Percentiles rank a stretch among this genome's conserved stretches.
Evolutionary conservation across 2,888 invertebrate species (phyloP).

Genomic region (Scaptomyza tumidula): DNA sequence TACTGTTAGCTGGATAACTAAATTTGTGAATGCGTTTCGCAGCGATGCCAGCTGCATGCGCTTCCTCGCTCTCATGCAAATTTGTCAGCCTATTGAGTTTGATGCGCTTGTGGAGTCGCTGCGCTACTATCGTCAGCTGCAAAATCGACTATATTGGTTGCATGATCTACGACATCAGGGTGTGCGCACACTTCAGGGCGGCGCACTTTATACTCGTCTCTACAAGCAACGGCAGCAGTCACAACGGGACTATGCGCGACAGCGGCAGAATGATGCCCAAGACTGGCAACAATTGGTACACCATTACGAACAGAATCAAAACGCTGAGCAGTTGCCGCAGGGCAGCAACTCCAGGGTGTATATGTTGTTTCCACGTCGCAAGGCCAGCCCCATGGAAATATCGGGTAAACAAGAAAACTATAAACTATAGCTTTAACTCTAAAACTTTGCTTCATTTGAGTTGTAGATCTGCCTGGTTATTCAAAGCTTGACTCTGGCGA

Average conservation of each 20-base stretch:
- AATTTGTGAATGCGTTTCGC: conserved; percentile 88
- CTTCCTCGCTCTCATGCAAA: conserved; percentile 90
- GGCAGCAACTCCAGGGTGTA: conserved; percentile 70
- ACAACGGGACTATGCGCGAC: conserved; percentile 70
- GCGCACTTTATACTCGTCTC: conserved; percentile 88
- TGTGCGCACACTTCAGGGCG: conserved; percentile 88
- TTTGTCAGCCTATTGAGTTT: conserved; percentile 89
- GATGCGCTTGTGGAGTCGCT: conserved; percentile 92
- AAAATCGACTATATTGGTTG: conserved; percentile 87
- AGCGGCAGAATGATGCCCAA: conserved; percentile 48
- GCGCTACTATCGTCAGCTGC: conserved; percentile 89
- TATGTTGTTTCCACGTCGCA: conserved; percentile 72
- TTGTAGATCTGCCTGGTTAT: conserved; percentile 91
- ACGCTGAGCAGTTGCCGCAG: conserved; percentile 51
- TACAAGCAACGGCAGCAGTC: conserved; percentile 85
- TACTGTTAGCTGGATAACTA: conserved; percentile 88
- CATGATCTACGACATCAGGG: conserved; percentile 89
- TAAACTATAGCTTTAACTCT: not conserved
- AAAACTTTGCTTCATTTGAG: conserved; percentile 59
- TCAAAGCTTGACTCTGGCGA: conserved; percentile 90
- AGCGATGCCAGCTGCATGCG: conserved; percentile 84
- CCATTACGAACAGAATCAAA: conserved; percentile 75
- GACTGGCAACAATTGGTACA: conserved; percentile 75
- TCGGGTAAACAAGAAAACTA: conserved; percentile 57
- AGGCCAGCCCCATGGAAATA: conserved; percentile 83